These are phyloP conservation scores for Oithona nana DNA, from an alignment of 2,888 invertebrate species.

Conservation along the genomic window DNA sequence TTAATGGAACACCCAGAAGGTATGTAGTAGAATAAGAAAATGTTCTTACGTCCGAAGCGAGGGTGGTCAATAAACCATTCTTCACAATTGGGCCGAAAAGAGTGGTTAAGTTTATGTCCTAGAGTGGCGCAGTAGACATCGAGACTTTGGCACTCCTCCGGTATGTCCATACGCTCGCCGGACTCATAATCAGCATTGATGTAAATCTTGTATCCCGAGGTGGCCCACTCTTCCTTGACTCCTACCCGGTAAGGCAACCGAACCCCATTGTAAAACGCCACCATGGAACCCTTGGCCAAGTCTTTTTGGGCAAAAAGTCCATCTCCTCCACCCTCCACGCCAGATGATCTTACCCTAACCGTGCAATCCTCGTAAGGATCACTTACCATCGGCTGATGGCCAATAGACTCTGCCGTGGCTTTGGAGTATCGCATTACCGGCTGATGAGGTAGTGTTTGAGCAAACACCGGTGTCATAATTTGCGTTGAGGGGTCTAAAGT, in stretches of 20 bases:
- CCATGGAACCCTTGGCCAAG: constrained; percentile 13
- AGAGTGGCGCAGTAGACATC: constrained; percentile 17
- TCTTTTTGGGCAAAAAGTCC: constrained; percentile 17
- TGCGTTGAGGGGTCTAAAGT: not conserved
- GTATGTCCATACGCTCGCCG: constrained; percentile 18
- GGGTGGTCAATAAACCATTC: constrained; percentile 16
- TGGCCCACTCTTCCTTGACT: constrained; percentile 12
- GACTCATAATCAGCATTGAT: constrained; percentile 13
- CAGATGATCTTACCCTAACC: constrained; percentile 12
- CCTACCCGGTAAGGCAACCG: constrained; percentile 8
- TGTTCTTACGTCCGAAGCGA: constrained; percentile 4
- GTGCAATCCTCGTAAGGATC: constrained; percentile 18
- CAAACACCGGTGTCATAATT: not conserved
- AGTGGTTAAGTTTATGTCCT: constrained; percentile 19
- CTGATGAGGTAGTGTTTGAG: not conserved
- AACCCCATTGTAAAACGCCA: constrained; percentile 20
- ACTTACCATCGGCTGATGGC: constrained; percentile 12
- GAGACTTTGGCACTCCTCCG: not conserved
- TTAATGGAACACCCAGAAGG: too few relatives aligned
- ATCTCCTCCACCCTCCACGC: constrained; percentile 13
- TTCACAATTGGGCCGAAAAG: constrained; percentile 17
- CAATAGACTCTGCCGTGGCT: constrained; percentile 14
- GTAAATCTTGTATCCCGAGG: constrained; percentile 14
- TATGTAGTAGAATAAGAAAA: too few relatives aligned
- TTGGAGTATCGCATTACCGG: not conserved